phyloP scores from a whole-genome alignment of 2,888 invertebrate species.

The Strigamia transsilvanica region DNA sequence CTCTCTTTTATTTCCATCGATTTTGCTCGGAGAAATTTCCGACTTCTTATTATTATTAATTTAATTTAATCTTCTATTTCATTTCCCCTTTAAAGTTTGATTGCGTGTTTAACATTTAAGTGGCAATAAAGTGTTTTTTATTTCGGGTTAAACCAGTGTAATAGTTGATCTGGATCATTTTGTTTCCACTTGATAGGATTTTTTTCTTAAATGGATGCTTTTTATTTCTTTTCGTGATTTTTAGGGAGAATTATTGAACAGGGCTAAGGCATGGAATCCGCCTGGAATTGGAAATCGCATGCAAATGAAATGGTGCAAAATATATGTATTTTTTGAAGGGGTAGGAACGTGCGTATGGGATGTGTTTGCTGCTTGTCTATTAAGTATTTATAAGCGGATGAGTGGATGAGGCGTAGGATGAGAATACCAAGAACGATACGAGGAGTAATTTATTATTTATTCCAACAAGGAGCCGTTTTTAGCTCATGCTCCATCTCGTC shows the following conservation, averaged over 20 bases:
- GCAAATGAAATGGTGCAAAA: conserved; percentile 15
- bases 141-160: conserved; percentile 3
- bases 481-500: conserved; percentile 12
- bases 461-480: not conserved
- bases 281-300: not conserved
- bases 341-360: not conserved
- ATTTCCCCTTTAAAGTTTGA: conserved; percentile 21
- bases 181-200: conserved; percentile 37
- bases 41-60: not conserved
- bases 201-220: not conserved
- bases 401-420: conserved; percentile 42
- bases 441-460: conserved; percentile 30
- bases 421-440: conserved; percentile 37
- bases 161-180: conserved; percentile 24
- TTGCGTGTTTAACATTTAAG: conserved; percentile 45
- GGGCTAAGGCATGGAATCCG: not conserved
- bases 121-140: conserved; percentile 42
- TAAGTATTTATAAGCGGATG: conserved; percentile 44
- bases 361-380: conserved; percentile 32
- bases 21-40: not conserved
- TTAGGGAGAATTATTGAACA: conserved; percentile 4
- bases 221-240: not conserved
- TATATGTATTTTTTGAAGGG: not conserved
- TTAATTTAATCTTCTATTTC: not conserved
- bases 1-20: not conserved